Conservation (phyloP, 2,888 invertebrate genomes). For the Drosophila subsilvestris region DNA sequence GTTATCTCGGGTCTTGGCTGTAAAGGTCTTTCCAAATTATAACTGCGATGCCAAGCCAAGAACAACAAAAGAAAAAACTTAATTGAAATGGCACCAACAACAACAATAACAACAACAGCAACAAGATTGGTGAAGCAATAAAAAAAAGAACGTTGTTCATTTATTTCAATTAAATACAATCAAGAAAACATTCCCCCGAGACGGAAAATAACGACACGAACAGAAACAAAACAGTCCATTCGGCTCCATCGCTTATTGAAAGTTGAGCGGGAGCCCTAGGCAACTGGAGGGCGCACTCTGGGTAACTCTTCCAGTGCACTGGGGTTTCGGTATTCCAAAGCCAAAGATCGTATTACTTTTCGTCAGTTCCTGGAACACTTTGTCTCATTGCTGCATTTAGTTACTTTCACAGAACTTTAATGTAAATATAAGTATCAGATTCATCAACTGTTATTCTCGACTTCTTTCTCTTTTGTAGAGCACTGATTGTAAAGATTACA, state of each 20-base stretch:
- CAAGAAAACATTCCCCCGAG: conserved; percentile 62
- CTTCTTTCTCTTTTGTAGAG: conserved; percentile 11
- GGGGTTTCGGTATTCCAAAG: not conserved
- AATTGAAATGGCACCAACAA: conserved; percentile 52
- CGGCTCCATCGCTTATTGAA: not conserved
- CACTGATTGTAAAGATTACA: conserved; percentile 30
- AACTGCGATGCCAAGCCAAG: conserved; percentile 26
- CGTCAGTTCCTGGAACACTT: not conserved
- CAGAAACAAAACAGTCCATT: conserved; percentile 37
- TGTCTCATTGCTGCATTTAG: not conserved
- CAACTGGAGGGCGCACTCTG: not conserved
- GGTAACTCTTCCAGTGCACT: not conserved
- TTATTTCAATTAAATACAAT: conserved; percentile 83
- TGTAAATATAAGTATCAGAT: not conserved
- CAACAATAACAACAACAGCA: conserved; percentile 31
- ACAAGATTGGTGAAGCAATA: conserved; percentile 42
- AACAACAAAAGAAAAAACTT: conserved; percentile 46
- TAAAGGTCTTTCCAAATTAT: conserved; percentile 39
- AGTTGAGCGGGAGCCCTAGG: conserved; percentile 21
- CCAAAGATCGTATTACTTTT: not conserved
- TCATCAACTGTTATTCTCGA: not conserved
- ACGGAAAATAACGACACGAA: conserved; percentile 5
- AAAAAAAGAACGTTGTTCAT: conserved; percentile 67
- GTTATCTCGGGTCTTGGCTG: conserved; percentile 35
- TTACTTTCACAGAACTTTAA: not conserved